phyloP scores from a whole-genome alignment of 2,113 vertebrate genomes.

The Oncorhynchus mykiss region DNA sequence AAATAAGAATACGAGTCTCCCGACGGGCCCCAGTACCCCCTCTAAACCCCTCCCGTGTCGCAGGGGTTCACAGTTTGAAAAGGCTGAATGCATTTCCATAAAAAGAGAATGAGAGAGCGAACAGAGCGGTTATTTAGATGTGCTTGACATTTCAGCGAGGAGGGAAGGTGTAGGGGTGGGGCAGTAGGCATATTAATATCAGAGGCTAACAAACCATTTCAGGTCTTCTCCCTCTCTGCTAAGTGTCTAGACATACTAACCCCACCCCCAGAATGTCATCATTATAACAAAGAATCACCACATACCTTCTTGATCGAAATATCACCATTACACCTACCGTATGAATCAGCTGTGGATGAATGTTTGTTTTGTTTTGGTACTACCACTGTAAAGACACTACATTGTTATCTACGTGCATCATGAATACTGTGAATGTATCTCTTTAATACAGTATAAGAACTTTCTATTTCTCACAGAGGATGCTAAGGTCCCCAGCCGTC shows the following conservation, averaged over 20 bases:
- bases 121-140: conserved; percentile 43
- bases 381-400: not conserved
- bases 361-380: not conserved
- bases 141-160: conserved; percentile 53
- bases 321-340: not conserved
- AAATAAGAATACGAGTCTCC: not conserved
- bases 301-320: not conserved
- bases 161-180: conserved; percentile 44
- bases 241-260: conserved; percentile 26
- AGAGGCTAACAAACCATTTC: conserved; percentile 41
- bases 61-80: conserved; percentile 23
- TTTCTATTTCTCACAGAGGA: not conserved
- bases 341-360: not conserved
- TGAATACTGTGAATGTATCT: not conserved
- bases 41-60: not conserved
- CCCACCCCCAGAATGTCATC: not conserved
- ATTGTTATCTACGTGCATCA: not conserved
- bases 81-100: conserved; percentile 55
- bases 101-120: conserved; percentile 23
- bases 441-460: not conserved
- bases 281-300: not conserved
- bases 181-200: conserved; percentile 50
- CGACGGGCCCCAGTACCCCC: not conserved
- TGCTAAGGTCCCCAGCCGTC: not conserved
- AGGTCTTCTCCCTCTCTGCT: not conserved